A percentile compares a stretch with the other conserved stretches of the same genome.
Evolutionary conservation across 2,797 vertebrate species (phyloP).

Genomic region (Orientallactaga sibirica): DNA sequence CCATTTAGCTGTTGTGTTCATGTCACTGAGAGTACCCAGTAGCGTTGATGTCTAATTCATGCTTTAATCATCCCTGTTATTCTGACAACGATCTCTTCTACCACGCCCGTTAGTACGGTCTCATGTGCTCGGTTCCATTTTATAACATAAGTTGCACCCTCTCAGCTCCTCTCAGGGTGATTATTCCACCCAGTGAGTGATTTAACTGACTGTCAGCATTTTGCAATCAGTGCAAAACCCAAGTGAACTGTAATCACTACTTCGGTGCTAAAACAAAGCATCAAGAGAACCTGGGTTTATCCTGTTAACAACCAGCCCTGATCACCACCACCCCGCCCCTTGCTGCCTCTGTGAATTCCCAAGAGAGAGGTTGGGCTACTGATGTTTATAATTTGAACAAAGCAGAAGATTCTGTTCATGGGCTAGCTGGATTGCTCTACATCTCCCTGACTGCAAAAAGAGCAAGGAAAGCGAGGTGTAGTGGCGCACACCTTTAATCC

Average conservation of each 20-base stretch:
- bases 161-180: slow-evolving; percentile 62
- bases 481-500: too few relatives aligned
- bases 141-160: slow-evolving; percentile 47
- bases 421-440: slow-evolving; percentile 41
- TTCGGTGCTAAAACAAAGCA: slow-evolving; percentile 64
- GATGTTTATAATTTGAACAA: slow-evolving; percentile 64
- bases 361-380: not conserved
- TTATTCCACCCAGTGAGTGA: slow-evolving; percentile 76
- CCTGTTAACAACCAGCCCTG: not conserved
- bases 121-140: slow-evolving; percentile 34
- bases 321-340: not conserved
- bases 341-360: not conserved
- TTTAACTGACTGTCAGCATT: slow-evolving; percentile 72
- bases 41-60: slow-evolving; percentile 52
- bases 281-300: not conserved
- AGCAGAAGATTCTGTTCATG: slow-evolving; percentile 39
- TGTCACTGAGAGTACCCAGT: slow-evolving; percentile 33
- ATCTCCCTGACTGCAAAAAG: slow-evolving; percentile 13
- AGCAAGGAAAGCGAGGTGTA: not conserved
- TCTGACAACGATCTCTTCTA: slow-evolving; percentile 64
- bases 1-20: slow-evolving; percentile 56
- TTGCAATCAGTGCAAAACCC: slow-evolving; percentile 53
- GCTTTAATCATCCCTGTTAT: slow-evolving; percentile 53
- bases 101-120: slow-evolving; percentile 21
- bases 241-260: slow-evolving; percentile 42